phyloP scores from a whole-genome alignment of 2,797 vertebrate species.

The Thaleichthys pacificus region DNA sequence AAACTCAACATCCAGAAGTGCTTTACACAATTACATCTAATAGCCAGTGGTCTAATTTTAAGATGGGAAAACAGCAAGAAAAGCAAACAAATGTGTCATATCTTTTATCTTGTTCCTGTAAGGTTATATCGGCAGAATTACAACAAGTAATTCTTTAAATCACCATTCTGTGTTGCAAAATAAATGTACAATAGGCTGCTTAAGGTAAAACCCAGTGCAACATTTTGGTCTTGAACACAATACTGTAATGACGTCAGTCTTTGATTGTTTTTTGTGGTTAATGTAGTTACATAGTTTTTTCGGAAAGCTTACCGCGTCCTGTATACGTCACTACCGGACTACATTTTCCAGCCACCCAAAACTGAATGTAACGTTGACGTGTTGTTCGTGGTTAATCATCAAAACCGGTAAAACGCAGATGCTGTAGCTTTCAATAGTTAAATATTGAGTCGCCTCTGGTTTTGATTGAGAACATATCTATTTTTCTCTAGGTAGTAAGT shows the following conservation, averaged over 20 bases:
- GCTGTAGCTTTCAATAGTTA: background rate
- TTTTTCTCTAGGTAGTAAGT: constrained; percentile 7
- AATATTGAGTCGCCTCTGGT: constrained; percentile 1
- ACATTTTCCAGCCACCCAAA: constrained; percentile 62
- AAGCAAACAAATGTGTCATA: no score
- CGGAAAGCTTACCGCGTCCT: rapidly evolving
- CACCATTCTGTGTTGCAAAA: no score
- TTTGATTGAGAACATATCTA: background rate
- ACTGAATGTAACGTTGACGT: constrained; percentile 62
- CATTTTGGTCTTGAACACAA: background rate
- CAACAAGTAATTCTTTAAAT: no score
- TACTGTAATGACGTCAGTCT: background rate
- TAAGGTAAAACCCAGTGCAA: background rate
- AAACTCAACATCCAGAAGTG: no score
- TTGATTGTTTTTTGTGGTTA: constrained; percentile 42
- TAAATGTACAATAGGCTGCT: background rate
- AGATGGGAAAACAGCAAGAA: no score
- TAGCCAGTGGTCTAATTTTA: no score
- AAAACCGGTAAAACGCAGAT: constrained; percentile 17
- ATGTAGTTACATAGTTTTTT: constrained; percentile 33
- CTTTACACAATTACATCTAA: no score
- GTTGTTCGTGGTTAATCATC: constrained; percentile 45
- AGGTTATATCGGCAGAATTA: no score
- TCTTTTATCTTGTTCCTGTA: no score
- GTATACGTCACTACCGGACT: constrained; percentile 24